Percentiles rank a stretch among this genome's conserved stretches.
Conservation (phyloP, 2,113 vertebrate genomes). For the Ornithorhynchus anatinus region DNA sequence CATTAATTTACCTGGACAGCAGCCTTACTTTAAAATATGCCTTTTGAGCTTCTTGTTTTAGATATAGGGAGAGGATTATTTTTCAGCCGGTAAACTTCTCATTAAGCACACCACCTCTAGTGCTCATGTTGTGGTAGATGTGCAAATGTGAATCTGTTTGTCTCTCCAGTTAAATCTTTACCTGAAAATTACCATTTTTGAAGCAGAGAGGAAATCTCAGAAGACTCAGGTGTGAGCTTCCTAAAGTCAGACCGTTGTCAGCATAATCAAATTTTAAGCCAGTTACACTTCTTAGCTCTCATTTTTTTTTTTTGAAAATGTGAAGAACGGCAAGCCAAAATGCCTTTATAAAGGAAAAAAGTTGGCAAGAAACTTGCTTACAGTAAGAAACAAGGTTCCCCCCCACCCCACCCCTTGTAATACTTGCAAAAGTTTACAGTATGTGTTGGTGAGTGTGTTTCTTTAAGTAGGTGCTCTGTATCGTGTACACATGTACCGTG, state of each 20-base stretch:
- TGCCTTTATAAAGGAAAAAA: constrained; percentile 10
- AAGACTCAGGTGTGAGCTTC: constrained; percentile 16
- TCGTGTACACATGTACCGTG: constrained; percentile 76
- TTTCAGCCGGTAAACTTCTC: background rate
- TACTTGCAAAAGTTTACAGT: constrained; percentile 71
- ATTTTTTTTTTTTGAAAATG: constrained; percentile 34
- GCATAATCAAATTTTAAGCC: constrained; percentile 35
- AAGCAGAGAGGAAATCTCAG: constrained; percentile 4
- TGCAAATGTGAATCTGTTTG: accelerated
- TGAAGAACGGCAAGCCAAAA: constrained; percentile 23
- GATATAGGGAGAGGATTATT: background rate
- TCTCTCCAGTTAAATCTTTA: constrained; percentile 35
- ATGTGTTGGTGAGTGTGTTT: constrained; percentile 81
- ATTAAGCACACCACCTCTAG: background rate
- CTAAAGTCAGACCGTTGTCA: constrained; percentile 40
- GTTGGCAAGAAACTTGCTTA: constrained; percentile 38
- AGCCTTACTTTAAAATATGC: constrained; percentile 37
- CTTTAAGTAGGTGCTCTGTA: constrained; percentile 83
- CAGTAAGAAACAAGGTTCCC: constrained; percentile 24
- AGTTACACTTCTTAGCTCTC: background rate
- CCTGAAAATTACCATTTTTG: background rate
- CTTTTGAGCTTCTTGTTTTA: background rate
- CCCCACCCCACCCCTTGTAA: constrained; percentile 52
- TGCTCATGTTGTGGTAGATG: background rate
- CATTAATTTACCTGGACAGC: constrained; percentile 55